Base-by-base conservation (phyloP, 2,113 vertebrate genomes). In the Uropsilus gracilis region DNA sequence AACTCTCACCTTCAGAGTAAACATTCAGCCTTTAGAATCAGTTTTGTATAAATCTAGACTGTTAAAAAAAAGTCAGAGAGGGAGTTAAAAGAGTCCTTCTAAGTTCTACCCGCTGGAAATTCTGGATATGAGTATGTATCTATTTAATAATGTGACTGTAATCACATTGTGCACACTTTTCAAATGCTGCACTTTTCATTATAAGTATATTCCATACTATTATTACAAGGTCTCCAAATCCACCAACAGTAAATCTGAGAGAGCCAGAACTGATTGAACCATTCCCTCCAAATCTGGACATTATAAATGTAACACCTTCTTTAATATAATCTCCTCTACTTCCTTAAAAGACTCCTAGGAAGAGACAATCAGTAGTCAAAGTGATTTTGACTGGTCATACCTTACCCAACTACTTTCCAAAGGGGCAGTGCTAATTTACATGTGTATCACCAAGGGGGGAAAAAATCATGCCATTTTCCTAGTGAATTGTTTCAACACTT, bases 71-170 rank as follows among this genome's bases (percentile, higher is more conserved):
- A 64, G 28, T 20, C 37, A 50, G 22, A 8, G 30, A 30, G 28
- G 9, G 14, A 14, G 22, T 66, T 71, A 77, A 88, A 83, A 75
- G 17, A 78, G 2, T 4, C 30, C 28, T 72, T 71, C 16, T 16
- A 91, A 80, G 55, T 66, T n/a, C 66, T 59, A 73, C 39, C 24
- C 46, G 32, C 82, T 50, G 59, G 39, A 90, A 92, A 90, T 82
- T 82, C 34, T 94, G 26, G 59, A 57, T 39, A 12, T 39, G 1
- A 83, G 42, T 39, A 63, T 57, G 8, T 48, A 57, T 55, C 76
- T 94, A 42, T 42, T 89, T 78, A 44, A 42, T 78, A 44, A 42
- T 46, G 77, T 34, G n/a, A 42, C 12, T 89, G 11, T 89, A 78
- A 89, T 75, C 57, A 88, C 8, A 72, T 2, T 80, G 48, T 71